These are phyloP conservation scores for Piaya cayana DNA, from an alignment of 2,113 vertebrate genomes.

Conservation along the genomic window DNA sequence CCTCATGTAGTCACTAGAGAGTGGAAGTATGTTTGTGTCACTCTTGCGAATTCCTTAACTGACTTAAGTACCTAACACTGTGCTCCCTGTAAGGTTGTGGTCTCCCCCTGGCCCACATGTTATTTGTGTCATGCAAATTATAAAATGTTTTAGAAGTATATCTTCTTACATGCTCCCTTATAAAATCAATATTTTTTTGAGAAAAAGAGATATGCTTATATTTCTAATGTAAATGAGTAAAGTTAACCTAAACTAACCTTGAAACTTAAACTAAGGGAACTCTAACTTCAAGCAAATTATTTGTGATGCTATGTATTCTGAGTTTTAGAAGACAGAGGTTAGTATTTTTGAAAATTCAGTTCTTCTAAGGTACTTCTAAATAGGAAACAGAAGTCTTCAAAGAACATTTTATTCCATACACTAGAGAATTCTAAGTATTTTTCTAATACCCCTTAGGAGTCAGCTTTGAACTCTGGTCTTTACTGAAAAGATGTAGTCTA, in stretches of 20 bases:
- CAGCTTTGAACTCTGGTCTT: background rate
- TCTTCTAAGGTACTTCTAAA: background rate
- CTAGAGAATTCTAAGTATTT: background rate
- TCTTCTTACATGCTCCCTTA: background rate
- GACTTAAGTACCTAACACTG: background rate
- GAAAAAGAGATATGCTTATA: background rate
- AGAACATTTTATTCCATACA: background rate
- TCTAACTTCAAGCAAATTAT: background rate
- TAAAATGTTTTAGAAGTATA: background rate
- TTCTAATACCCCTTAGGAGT: background rate
- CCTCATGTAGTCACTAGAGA: background rate
- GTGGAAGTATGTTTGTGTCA: background rate
- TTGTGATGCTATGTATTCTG: background rate
- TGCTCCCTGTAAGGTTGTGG: background rate
- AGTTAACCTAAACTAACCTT: background rate
- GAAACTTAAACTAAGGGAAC: background rate
- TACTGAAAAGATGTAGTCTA: background rate
- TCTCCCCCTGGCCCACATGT: fast-evolving
- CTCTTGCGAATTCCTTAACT: background rate
- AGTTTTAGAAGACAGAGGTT: background rate
- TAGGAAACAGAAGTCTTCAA: background rate
- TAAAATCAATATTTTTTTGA: background rate
- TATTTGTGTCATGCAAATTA: background rate
- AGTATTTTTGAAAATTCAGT: background rate
- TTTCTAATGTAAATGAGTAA: background rate